Evolutionary conservation across 2,797 vertebrate genomes (phyloP).

Genomic region (Argentina silus): DNA sequence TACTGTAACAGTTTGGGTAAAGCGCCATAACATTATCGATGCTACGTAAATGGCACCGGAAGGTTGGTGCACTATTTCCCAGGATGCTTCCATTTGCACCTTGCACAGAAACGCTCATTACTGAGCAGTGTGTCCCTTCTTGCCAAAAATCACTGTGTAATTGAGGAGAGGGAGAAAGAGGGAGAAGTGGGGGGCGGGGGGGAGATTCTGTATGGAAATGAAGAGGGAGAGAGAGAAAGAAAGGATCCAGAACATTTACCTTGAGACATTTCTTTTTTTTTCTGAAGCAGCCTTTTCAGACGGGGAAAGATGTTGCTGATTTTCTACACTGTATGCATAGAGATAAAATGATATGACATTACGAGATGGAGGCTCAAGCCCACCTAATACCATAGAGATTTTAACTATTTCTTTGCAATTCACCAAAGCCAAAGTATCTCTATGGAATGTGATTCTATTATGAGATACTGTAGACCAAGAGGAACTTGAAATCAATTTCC

Average conservation of each 20-base stretch:
- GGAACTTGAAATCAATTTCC: background rate
- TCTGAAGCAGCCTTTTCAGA: background rate
- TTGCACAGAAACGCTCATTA: constrained; percentile 17
- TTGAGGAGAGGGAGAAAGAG: constrained; percentile 6
- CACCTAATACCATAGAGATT: background rate
- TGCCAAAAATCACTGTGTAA: constrained; percentile 14
- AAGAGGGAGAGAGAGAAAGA: background rate
- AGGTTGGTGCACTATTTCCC: background rate
- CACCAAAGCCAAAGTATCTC: background rate
- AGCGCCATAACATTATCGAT: background rate
- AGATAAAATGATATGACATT: background rate
- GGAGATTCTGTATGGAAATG: background rate
- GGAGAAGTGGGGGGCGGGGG: background rate
- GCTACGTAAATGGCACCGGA: background rate
- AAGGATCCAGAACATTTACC: background rate
- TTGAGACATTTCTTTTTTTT: background rate
- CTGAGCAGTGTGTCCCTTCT: background rate
- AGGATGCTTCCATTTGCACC: background rate
- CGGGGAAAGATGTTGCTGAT: background rate
- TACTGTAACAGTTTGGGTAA: background rate
- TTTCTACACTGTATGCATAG: background rate
- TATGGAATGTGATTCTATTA: background rate
- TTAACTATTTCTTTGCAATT: too few relatives aligned
- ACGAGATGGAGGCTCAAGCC: background rate
- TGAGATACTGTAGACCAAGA: background rate